A percentile compares a stretch with the other conserved stretches of the same genome.
Evolutionary conservation across 2,113 vertebrate genomes (phyloP).

Genomic region (Potamarius usumacintae): DNA sequence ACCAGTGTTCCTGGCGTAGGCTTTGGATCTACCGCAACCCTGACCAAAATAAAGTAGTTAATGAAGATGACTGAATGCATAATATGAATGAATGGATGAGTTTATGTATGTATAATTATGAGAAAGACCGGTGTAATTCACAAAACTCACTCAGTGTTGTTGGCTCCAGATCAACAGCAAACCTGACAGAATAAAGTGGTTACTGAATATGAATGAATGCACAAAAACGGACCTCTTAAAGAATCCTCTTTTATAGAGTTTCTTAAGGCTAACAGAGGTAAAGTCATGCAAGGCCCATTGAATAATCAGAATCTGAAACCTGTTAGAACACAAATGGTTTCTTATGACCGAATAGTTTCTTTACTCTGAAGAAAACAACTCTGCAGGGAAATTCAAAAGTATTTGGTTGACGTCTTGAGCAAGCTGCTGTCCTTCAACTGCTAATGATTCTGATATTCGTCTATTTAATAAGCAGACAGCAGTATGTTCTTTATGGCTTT

Average conservation of each 20-base stretch:
- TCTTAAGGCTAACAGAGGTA: not conserved
- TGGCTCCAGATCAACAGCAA: not conserved
- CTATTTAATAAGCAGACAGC: constrained; percentile 1
- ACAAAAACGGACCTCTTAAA: constrained; percentile 1
- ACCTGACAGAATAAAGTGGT: constrained; percentile 1
- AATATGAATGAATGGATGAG: not conserved
- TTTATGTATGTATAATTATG: constrained; percentile 16
- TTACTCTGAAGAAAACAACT: not conserved
- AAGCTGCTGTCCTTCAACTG: not conserved
- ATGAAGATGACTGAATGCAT: not conserved
- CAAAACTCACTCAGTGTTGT: not conserved
- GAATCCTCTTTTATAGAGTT: not conserved
- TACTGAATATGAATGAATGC: constrained; percentile 3
- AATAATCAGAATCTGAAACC: not conserved
- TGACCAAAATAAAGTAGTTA: not conserved
- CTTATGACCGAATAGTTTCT: not conserved
- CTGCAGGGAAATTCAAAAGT: not conserved
- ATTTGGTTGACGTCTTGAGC: not conserved
- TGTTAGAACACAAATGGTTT: not conserved
- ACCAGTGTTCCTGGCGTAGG: not conserved
- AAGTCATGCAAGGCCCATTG: not conserved
- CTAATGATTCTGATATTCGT: not conserved
- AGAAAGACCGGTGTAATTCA: not conserved
- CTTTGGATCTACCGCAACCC: not conserved
- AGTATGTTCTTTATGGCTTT: constrained; percentile 1